Base-by-base conservation (phyloP, 2,797 vertebrate genomes). In the Myotis daubentonii region DNA sequence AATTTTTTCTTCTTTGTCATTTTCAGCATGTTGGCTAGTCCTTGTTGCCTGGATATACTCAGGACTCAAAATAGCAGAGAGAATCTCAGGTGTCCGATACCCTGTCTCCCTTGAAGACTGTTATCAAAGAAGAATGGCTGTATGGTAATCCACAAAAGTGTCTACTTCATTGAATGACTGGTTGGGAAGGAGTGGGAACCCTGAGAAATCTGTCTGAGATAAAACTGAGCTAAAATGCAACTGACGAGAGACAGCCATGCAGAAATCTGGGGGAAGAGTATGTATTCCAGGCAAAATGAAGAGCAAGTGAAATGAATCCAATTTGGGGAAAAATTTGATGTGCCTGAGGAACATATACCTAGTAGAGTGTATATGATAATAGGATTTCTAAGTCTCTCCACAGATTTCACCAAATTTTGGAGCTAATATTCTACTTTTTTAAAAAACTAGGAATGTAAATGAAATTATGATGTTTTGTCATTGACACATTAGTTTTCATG, bases 391-490 rank as follows among this genome's bases (percentile, higher is more conserved):
- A 72, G 74, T 44, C 41, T 55, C 10, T 80, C 25, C 55, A 75
- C 1, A 76, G 22, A 68, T 55, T 71, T 38, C 83, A 66, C 10
- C 33, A 87, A 82, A 79, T 41, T 87, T 89, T 51, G 13, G 0
- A 62, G 41, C 62, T 91, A 22, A 49, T 65, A 70, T 51, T 75
- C 30, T 83, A 75, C 30, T 68, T 91, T 60, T 87, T 55, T 38
- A 38, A 38, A 38, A 38, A 38, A 62, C 30, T 76, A 94, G 19
- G 72, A 74, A 53, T 51, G 84, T n/a, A 82, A 92, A 84, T 78
- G 7, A 81, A 92, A 71, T 47, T 71, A 60, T 38, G 30, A 80
- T 78, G 20, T 89, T 95, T 94, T 91, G 33, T 87, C 91, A 89
- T 71, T 71, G 71, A 80, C 15, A 75, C 41, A 66, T 71, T 57